Evolutionary conservation across 2,797 vertebrate genomes (phyloP).

Genomic region (Pangasius macronema): DNA sequence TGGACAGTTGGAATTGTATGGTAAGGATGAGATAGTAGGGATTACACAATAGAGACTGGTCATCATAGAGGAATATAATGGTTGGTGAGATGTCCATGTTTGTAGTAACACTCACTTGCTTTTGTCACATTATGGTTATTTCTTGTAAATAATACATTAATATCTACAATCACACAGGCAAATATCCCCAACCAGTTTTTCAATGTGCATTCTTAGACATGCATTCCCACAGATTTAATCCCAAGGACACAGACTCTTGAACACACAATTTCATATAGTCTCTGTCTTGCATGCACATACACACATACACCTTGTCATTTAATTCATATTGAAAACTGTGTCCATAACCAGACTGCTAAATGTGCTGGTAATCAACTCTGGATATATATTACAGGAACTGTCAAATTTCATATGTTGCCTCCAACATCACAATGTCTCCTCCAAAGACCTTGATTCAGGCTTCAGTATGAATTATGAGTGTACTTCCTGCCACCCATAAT

Average conservation of each 20-base stretch:
- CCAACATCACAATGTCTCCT: slow-evolving; percentile 9
- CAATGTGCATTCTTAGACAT: neutral
- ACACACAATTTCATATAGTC: neutral
- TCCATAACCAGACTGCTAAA: slow-evolving; percentile 39
- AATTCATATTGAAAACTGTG: neutral
- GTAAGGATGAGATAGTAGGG: neutral
- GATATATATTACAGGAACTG: slow-evolving; percentile 28
- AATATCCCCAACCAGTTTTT: neutral
- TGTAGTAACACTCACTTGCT: neutral
- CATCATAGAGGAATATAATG: neutral
- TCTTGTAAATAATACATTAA: neutral
- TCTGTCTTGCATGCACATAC: neutral
- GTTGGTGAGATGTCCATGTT: neutral
- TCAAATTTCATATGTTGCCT: slow-evolving; percentile 32
- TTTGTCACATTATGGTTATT: neutral
- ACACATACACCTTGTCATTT: slow-evolving; percentile 1
- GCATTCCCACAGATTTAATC: neutral
- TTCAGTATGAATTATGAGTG: slow-evolving; percentile 30
- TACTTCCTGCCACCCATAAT: slow-evolving; percentile 31
- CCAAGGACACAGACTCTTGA: neutral
- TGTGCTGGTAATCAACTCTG: slow-evolving; percentile 32
- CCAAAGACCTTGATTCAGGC: slow-evolving; percentile 26
- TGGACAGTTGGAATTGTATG: neutral
- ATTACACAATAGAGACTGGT: neutral
- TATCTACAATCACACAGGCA: neutral